phyloP scores from a whole-genome alignment of 2,888 invertebrate species.

The Diaphora mendica region DNA sequence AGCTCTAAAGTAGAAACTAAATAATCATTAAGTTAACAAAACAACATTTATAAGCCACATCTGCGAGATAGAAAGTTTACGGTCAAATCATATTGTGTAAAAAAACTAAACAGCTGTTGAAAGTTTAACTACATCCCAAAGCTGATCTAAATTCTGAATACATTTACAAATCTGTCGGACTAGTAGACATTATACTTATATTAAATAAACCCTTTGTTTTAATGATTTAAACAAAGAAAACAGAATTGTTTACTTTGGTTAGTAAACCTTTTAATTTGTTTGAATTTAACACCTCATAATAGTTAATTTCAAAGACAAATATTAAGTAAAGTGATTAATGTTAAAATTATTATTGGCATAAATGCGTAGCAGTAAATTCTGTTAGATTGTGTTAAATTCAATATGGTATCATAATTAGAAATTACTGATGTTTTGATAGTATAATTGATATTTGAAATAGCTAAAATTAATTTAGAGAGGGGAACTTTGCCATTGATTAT shows the following conservation, averaged over 20 bases:
- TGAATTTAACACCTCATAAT: slow-evolving; percentile 1
- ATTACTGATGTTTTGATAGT: slow-evolving; percentile 14
- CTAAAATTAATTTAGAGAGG: slow-evolving; percentile 3
- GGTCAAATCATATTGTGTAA: background rate
- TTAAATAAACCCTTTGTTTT: slow-evolving; percentile 3
- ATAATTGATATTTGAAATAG: slow-evolving; percentile 14
- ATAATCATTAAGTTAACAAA: background rate
- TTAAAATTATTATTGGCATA: slow-evolving; percentile 10
- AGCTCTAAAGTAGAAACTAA: background rate
- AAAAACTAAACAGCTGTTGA: slow-evolving; percentile 7
- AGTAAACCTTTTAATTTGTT: slow-evolving; percentile 10
- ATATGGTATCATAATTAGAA: slow-evolving; percentile 13
- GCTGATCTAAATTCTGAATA: slow-evolving; percentile 3
- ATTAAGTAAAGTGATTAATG: slow-evolving; percentile 10
- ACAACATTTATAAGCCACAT: background rate
- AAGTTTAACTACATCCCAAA: background rate
- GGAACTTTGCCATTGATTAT: background rate
- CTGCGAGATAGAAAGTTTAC: background rate
- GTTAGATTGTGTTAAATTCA: slow-evolving; percentile 15
- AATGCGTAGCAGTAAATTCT: slow-evolving; percentile 6
- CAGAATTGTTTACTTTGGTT: background rate
- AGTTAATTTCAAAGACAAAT: slow-evolving; percentile 8
- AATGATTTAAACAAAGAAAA: background rate
- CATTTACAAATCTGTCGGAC: background rate
- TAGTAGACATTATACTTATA: background rate